Percentiles rank a stretch among this genome's conserved stretches.
Conservation (phyloP, 2,113 vertebrate genomes). For the Ciconia boyciana region DNA sequence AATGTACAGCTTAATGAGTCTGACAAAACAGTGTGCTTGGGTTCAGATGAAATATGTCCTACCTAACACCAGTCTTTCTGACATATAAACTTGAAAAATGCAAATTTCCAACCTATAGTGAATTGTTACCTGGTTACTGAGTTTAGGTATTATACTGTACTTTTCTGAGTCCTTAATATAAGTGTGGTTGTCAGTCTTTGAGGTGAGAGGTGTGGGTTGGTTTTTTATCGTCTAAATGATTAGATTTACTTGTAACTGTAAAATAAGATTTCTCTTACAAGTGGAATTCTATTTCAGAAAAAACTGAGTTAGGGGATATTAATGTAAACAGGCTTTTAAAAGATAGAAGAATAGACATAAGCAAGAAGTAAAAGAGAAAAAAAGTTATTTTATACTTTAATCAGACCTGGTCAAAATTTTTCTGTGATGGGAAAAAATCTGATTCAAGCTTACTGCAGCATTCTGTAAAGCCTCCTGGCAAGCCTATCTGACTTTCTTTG, state of each 20-base stretch:
- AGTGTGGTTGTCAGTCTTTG: not conserved
- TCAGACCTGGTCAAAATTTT: not conserved
- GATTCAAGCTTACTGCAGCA: not conserved
- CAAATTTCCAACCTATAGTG: not conserved
- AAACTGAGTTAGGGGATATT: not conserved
- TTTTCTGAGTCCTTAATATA: not conserved
- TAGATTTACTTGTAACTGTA: not conserved
- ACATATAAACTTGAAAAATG: not conserved
- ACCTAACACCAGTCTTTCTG: not conserved
- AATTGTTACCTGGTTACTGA: not conserved
- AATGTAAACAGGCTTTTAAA: not conserved
- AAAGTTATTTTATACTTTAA: not conserved
- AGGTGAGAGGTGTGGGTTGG: fast-evolving
- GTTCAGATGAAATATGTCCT: not conserved
- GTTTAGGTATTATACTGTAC: not conserved
- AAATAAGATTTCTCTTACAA: not conserved
- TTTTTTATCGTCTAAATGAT: not conserved
- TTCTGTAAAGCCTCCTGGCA: not conserved
- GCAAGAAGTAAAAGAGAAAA: not conserved
- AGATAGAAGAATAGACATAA: not conserved
- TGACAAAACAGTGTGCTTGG: not conserved
- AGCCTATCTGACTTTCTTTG: not conserved
- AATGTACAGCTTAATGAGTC: not conserved
- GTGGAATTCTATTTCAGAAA: not conserved
- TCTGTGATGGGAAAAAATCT: not conserved